These are phyloP conservation scores for Eupithecia vulgata DNA, from an alignment of 2,888 invertebrate genomes.

Conservation along the genomic window DNA sequence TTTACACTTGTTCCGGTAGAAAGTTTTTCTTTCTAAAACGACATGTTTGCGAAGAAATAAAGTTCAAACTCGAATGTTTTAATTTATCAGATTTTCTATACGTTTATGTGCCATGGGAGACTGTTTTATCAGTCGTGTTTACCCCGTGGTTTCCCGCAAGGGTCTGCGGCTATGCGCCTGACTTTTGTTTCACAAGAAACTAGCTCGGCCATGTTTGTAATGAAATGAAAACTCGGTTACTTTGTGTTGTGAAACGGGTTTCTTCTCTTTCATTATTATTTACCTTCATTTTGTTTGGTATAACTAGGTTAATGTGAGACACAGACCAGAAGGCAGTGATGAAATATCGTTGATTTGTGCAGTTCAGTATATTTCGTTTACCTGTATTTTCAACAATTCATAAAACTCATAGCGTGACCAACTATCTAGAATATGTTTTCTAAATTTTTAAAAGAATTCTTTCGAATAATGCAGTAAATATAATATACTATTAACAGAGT, in stretches of 20 bases:
- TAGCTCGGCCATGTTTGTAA: constrained; percentile 16
- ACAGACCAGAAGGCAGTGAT: not conserved
- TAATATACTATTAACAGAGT: not conserved
- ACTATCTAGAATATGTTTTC: not conserved
- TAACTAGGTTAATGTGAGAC: not conserved
- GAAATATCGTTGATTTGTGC: not conserved
- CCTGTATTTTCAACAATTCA: not conserved
- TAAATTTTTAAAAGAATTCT: not conserved
- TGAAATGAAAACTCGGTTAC: constrained; percentile 16
- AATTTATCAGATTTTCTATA: constrained; percentile 8
- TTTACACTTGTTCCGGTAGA: not conserved
- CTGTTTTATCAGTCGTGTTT: constrained; percentile 24
- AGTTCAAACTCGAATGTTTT: not conserved
- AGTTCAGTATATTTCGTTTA: not conserved
- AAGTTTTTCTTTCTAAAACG: not conserved
- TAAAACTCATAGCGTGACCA: not conserved
- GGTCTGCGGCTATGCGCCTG: constrained; percentile 22
- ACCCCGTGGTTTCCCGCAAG: constrained; percentile 20
- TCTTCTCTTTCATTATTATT: constrained; percentile 4
- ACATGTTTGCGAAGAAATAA: not conserved
- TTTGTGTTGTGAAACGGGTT: constrained; percentile 7
- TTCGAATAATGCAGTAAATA: not conserved
- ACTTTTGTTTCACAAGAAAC: constrained; percentile 31
- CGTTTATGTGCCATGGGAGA: constrained; percentile 6
- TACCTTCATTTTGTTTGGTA: not conserved